These are phyloP conservation scores for Orchesella cincta DNA, from an alignment of 1,140 invertebrate species.

Conservation along the genomic window DNA sequence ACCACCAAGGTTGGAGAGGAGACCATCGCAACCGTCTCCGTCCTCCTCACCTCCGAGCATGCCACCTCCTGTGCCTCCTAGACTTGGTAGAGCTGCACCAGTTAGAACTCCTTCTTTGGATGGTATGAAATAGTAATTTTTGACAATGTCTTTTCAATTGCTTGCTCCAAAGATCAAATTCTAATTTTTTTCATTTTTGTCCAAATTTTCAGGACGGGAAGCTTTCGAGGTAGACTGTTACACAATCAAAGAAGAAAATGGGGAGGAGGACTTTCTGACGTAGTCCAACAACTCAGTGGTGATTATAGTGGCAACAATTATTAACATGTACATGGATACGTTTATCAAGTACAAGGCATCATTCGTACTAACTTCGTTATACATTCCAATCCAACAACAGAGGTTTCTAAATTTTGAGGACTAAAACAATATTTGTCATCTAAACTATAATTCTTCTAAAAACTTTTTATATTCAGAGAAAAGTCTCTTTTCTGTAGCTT, in stretches of 20 bases:
- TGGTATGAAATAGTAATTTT: constrained; percentile 33
- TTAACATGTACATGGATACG: too few species aligned
- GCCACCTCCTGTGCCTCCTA: constrained; percentile 48
- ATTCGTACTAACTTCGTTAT: constrained; percentile 23
- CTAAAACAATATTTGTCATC: too few species aligned
- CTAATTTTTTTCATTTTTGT: not conserved
- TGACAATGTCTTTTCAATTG: too few species aligned
- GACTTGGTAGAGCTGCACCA: constrained; percentile 48
- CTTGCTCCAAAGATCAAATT: too few species aligned
- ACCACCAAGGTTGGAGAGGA: constrained; percentile 47
- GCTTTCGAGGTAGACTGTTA: constrained; percentile 52
- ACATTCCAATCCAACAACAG: too few species aligned
- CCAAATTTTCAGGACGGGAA: constrained; percentile 43
- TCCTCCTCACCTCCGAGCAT: constrained; percentile 47
- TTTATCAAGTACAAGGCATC: not conserved
- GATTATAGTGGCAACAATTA: not conserved
- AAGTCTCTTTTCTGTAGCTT: too few species aligned
- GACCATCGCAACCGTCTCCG: constrained; percentile 47
- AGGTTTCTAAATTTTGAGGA: too few species aligned
- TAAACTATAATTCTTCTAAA: not conserved
- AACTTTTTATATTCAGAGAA: too few species aligned
- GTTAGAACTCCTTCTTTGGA: constrained; percentile 50
- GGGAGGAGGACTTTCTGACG: constrained; percentile 50
- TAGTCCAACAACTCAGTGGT: constrained; percentile 16
- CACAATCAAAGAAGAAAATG: constrained; percentile 51